phyloP scores from a whole-genome alignment of 2,797 vertebrate species.

The Alosa sapidissima region DNA sequence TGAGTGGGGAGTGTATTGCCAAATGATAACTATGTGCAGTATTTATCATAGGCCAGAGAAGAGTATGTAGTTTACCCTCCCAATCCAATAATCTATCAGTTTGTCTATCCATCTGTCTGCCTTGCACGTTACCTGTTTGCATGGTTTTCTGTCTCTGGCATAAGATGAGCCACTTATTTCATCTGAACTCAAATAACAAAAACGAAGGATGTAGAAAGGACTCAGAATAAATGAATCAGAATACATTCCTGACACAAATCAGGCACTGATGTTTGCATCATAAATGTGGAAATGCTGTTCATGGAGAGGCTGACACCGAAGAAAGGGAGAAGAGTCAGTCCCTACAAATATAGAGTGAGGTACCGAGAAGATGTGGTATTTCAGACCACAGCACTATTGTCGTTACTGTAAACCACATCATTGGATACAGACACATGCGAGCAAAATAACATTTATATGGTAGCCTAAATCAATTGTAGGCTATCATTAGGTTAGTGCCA shows the following conservation, averaged over 20 bases:
- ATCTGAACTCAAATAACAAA: background rate
- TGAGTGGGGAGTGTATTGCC: background rate
- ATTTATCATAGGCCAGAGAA: constrained; percentile 55
- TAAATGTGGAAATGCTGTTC: constrained; percentile 13
- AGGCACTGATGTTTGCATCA: background rate
- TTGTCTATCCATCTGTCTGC: background rate
- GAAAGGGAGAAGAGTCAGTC: background rate
- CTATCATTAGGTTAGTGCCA: too few relatives aligned
- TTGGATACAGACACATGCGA: background rate
- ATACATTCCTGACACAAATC: too few relatives aligned
- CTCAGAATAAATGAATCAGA: too few relatives aligned
- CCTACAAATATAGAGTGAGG: constrained; percentile 25
- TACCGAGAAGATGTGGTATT: constrained; percentile 40
- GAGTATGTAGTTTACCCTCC: constrained; percentile 2
- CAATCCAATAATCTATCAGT: background rate
- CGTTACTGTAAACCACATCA: constrained; percentile 6
- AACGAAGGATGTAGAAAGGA: too few relatives aligned
- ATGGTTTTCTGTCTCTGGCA: background rate
- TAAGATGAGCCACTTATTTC: background rate
- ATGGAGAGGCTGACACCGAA: background rate
- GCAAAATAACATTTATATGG: background rate
- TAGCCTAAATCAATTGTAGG: too few relatives aligned
- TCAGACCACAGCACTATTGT: background rate
- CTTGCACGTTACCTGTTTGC: background rate
- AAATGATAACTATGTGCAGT: constrained; percentile 48